phyloP scores from a whole-genome alignment of 2,797 vertebrate genomes.

The Sebastes wilsoni region DNA sequence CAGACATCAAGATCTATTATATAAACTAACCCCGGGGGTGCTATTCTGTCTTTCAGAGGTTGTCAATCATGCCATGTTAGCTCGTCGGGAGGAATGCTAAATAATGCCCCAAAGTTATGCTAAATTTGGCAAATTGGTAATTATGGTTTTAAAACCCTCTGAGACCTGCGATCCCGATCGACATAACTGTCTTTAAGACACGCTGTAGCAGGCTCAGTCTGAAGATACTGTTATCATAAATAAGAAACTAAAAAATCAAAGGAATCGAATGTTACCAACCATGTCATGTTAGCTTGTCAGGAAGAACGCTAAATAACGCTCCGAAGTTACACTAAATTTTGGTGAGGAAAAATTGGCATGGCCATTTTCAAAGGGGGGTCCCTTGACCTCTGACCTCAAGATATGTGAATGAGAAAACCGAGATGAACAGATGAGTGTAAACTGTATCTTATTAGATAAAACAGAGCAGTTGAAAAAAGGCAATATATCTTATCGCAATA shows the following conservation, averaged over 20 bases:
- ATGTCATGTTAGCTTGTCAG: too few species aligned
- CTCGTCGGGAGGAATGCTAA: too few species aligned
- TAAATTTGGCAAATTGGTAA: too few species aligned
- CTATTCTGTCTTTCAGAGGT: not conserved
- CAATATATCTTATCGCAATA: not conserved
- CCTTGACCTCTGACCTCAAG: too few species aligned
- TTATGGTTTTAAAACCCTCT: too few species aligned
- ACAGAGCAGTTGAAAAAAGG: not conserved
- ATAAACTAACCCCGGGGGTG: not conserved
- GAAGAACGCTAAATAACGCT: not conserved
- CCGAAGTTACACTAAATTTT: not conserved
- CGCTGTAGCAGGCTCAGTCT: not conserved
- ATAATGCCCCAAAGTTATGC: too few species aligned
- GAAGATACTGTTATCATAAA: too few species aligned
- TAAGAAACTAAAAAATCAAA: too few species aligned
- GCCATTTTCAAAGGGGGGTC: not conserved
- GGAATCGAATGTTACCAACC: too few species aligned
- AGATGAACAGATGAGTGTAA: not conserved
- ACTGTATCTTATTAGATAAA: too few species aligned
- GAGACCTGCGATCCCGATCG: too few species aligned
- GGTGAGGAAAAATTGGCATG: not conserved
- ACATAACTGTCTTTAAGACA: too few species aligned
- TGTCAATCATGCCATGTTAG: not conserved
- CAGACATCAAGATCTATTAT: not conserved
- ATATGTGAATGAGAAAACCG: not conserved